phyloP scores from a whole-genome alignment of 2,888 invertebrate genomes.

The Sturmia bella region DNA sequence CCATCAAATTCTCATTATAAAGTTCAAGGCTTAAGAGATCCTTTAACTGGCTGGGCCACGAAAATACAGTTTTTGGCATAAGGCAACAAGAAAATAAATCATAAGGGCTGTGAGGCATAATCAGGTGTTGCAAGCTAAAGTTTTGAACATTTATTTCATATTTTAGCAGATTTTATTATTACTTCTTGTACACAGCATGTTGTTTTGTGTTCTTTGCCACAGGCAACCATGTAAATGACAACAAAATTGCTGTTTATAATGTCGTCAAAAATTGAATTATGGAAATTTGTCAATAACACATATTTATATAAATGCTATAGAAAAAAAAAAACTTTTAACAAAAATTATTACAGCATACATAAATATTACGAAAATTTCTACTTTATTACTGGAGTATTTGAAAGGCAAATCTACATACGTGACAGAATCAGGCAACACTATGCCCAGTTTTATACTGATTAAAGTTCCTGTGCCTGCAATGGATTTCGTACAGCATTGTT shows the following conservation, averaged over 20 bases:
- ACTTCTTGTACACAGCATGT: too few relatives aligned
- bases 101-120: conserved; percentile 10
- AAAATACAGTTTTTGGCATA: conserved; percentile 15
- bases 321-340: too few relatives aligned
- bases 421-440: too few relatives aligned
- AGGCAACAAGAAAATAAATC: conserved; percentile 19
- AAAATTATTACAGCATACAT: too few relatives aligned
- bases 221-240: neutral
- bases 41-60: neutral
- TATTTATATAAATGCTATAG: neutral
- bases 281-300: conserved; percentile 20
- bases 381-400: too few relatives aligned
- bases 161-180: neutral
- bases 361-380: too few relatives aligned
- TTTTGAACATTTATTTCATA: neutral
- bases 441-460: too few relatives aligned
- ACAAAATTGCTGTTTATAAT: neutral
- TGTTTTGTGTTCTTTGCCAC: neutral
- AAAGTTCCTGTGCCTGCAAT: too few relatives aligned
- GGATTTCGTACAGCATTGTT: too few relatives aligned
- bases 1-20: conserved; percentile 39
- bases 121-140: conserved; percentile 25
- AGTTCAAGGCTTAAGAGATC: conserved; percentile 33
- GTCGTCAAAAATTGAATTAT: neutral
- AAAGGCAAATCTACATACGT: too few relatives aligned